Conservation (phyloP, 2,797 vertebrate genomes). For the Crax fasciolata region DNA sequence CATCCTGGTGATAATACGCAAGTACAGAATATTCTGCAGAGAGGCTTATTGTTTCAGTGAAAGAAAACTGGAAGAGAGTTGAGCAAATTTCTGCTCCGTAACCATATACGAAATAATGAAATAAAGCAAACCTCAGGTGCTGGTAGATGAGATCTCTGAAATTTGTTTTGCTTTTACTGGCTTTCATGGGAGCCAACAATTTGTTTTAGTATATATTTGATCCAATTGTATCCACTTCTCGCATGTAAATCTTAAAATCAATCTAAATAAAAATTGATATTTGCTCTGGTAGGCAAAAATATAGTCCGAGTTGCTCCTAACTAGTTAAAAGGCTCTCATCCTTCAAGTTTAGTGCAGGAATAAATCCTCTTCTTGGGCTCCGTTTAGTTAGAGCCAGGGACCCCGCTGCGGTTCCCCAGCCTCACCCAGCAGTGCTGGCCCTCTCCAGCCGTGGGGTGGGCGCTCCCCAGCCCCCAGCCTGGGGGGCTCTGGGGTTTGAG, state of each 20-base stretch:
- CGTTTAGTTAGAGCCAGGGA: conserved; percentile 77
- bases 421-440: conserved; percentile 75
- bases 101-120: conserved; percentile 83
- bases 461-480: conserved; percentile 10
- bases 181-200: conserved; percentile 85
- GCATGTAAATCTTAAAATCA: conserved; percentile 90
- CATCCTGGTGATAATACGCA: conserved; percentile 91
- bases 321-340: conserved; percentile 69
- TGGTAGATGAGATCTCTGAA: conserved; percentile 83
- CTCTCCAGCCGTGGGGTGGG: conserved; percentile 79
- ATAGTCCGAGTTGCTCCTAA: conserved; percentile 70
- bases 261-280: conserved; percentile 89
- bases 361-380: conserved; percentile 82
- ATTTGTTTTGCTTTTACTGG: conserved; percentile 84
- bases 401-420: conserved; percentile 75
- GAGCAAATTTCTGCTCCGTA: conserved; percentile 78
- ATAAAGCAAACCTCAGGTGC: conserved; percentile 83
- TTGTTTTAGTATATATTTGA: conserved; percentile 88
- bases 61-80: conserved; percentile 73
- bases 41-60: conserved; percentile 84
- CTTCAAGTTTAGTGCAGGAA: conserved; percentile 67
- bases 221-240: conserved; percentile 88
- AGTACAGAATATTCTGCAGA: conserved; percentile 89
- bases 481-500: conserved; percentile 70
- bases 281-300: conserved; percentile 77